Evolutionary conservation across 2,888 invertebrate species (phyloP).

Genomic region (Drosophila neonasuta): DNA sequence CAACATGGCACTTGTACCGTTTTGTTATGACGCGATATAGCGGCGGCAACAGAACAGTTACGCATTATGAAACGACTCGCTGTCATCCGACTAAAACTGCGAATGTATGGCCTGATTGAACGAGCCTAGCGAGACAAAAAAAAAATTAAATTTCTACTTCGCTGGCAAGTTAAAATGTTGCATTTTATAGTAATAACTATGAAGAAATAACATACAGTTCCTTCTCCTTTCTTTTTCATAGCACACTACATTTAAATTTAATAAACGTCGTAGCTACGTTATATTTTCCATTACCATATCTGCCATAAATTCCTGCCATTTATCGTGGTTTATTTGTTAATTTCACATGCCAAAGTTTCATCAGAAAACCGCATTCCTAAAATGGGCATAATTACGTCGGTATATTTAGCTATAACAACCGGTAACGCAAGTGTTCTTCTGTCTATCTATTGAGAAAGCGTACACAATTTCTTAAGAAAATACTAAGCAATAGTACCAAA

Average conservation of each 20-base stretch:
- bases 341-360: background rate
- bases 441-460: background rate
- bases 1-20: conserved; percentile 2
- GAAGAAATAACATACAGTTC: no score
- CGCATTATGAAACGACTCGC: conserved; percentile 29
- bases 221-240: no score
- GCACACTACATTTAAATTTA: no score
- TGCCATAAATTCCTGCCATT: background rate
- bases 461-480: conserved; percentile 7
- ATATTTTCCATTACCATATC: background rate
- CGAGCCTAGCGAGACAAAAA: background rate
- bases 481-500: conserved; percentile 14
- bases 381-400: background rate
- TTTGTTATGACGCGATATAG: conserved; percentile 21
- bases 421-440: conserved; percentile 4
- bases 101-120: conserved; percentile 19
- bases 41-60: conserved; percentile 11
- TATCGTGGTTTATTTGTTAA: background rate
- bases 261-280: no score
- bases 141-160: background rate
- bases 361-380: background rate
- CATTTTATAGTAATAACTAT: no score
- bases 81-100: conserved; percentile 2
- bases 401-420: background rate
- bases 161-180: no score